Base-by-base conservation (phyloP, 2,797 vertebrate genomes). In the Rachycentron canadum region DNA sequence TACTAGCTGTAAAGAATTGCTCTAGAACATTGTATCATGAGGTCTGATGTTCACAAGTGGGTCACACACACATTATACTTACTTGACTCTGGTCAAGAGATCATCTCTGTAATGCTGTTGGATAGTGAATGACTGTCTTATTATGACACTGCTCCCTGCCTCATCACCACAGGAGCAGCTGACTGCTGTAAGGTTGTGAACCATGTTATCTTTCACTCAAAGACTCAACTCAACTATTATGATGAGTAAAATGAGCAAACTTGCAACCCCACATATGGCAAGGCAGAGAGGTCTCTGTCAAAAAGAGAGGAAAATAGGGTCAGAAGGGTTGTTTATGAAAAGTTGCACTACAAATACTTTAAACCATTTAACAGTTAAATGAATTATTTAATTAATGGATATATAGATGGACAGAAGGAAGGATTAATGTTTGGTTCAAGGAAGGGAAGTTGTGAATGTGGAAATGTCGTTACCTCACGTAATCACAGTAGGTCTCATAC, bases 171-270 rank as follows among this genome's bases (percentile, higher is more conserved):
- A 69, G 66, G 67, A 76, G 59, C 76, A 66, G 82, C 66, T 28
- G 82, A 34, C 61, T 47, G 53, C 79, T 68, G 61, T 47, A 59
- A 69, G 61, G 63, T 16, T 25, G 38, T 49, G 41, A 82, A 66
- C 43, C 43, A 45, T 38, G 72, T 60, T 71, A 69, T 77, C 66
- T 66, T 52, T 92, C 86, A 86, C 65, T 75, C 81, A 78, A 86
- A 92, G 45, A 91, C 53, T 64, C 88, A n/a, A n/a, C n/a, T n/a
- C 92, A 70, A 94, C 94, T 70, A 97, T 88, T 89, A 96, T 88
- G 93, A 97, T 94, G 89, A 96, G 94, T 85, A 97, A 87, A 88
- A 96, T 93, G 88, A 97, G 87, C 88, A 96, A 84, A 85, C 93
- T 87, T 87, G 94, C 76, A 69, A 65, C 84, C 76, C 95, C 95